These are phyloP conservation scores for Diaphora mendica DNA, from an alignment of 2,888 invertebrate genomes.

Conservation along the genomic window DNA sequence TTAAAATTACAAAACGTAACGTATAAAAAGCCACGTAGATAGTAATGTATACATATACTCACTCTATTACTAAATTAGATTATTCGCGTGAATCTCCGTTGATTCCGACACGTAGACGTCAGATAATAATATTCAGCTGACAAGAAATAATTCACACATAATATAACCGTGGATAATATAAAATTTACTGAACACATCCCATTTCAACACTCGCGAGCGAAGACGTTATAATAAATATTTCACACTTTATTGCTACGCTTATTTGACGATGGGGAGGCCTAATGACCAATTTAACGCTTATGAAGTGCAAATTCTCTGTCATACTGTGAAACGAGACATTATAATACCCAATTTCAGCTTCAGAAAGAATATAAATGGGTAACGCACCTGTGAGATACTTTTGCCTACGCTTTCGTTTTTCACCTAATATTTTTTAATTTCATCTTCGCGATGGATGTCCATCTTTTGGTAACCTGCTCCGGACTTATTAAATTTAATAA, in stretches of 20 bases:
- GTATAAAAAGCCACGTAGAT: not conserved
- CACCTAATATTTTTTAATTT: slow-evolving; percentile 46
- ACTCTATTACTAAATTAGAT: slow-evolving; percentile 15
- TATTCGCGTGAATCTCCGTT: slow-evolving; percentile 35
- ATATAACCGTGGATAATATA: slow-evolving; percentile 42
- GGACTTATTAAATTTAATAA: slow-evolving; percentile 48
- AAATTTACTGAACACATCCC: slow-evolving; percentile 50
- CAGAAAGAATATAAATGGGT: slow-evolving; percentile 79
- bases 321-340: slow-evolving; percentile 79
- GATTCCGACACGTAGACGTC: slow-evolving; percentile 32
- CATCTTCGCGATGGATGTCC: slow-evolving; percentile 25
- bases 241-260: slow-evolving; percentile 75
- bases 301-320: slow-evolving; percentile 85
- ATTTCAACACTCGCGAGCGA: slow-evolving; percentile 44
- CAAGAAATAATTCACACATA: slow-evolving; percentile 44
- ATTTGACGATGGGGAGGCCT: slow-evolving; percentile 72
- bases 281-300: slow-evolving; percentile 84
- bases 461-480: slow-evolving; percentile 21
- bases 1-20: not conserved
- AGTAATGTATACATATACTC: not conserved
- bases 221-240: slow-evolving; percentile 75
- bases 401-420: slow-evolving; percentile 39
- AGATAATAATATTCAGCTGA: slow-evolving; percentile 45
- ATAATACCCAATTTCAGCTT: slow-evolving; percentile 81
- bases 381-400: slow-evolving; percentile 64